Percentiles rank a stretch among this genome's conserved stretches.
Evolutionary conservation across 2,797 vertebrate species (phyloP).

Genomic region (Hirundo rustica): DNA sequence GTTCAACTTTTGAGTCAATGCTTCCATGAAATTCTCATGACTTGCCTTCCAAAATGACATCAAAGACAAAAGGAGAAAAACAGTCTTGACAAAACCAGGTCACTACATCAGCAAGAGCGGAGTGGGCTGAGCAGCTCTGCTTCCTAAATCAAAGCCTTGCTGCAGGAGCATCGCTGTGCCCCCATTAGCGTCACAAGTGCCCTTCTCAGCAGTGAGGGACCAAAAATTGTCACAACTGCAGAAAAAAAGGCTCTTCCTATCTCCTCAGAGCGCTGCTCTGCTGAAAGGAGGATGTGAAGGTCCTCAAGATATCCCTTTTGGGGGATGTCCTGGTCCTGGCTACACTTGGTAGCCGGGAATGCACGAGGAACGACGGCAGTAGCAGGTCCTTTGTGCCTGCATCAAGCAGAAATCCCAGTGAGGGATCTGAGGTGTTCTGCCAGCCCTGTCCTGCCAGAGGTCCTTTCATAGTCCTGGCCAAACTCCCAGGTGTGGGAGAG

Average conservation of each 20-base stretch:
- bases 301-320: not conserved
- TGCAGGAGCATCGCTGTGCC: not conserved
- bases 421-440: not conserved
- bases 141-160: conserved; percentile 23
- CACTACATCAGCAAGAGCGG: conserved; percentile 45
- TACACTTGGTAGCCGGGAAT: not conserved
- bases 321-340: not conserved
- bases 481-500: not conserved
- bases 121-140: conserved; percentile 10
- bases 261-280: not conserved
- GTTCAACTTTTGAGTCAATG: conserved; percentile 39
- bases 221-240: not conserved
- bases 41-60: conserved; percentile 58
- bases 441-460: not conserved
- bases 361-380: no score
- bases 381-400: no score
- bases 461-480: not conserved
- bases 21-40: conserved; percentile 53
- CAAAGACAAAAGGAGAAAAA: conserved; percentile 46
- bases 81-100: conserved; percentile 62
- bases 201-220: not conserved
- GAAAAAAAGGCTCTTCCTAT: not conserved
- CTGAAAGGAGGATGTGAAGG: not conserved
- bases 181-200: not conserved
- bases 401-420: not conserved